These are phyloP conservation scores for Zonitis immaculata DNA, from an alignment of 2,888 invertebrate species.

Conservation along the genomic window DNA sequence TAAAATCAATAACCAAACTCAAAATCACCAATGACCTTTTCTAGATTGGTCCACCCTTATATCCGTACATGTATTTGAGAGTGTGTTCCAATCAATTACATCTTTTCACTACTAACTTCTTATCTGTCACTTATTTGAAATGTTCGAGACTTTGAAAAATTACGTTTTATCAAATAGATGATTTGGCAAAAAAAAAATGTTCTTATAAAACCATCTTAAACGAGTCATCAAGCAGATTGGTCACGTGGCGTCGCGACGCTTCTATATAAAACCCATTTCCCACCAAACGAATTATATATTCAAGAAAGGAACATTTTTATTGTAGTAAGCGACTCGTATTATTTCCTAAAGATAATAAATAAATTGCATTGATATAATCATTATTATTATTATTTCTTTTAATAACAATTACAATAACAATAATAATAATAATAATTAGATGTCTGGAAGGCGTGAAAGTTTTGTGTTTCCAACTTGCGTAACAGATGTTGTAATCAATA, in stretches of 20 bases:
- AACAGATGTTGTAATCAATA: conserved; percentile 18
- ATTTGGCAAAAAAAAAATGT: neutral
- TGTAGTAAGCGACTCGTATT: neutral
- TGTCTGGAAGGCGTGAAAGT: conserved; percentile 2
- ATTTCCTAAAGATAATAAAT: neutral
- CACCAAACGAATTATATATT: conserved; percentile 23
- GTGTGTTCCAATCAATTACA: conserved; percentile 1
- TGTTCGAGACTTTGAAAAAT: neutral
- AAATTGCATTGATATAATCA: neutral
- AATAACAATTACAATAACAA: neutral
- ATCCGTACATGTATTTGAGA: neutral
- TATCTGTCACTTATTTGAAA: neutral
- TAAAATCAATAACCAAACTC: neutral
- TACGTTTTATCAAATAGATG: neutral
- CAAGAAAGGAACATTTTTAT: conserved; percentile 15
- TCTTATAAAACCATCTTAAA: neutral
- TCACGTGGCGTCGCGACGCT: conserved; percentile 26
- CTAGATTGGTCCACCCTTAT: neutral
- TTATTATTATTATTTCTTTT: neutral
- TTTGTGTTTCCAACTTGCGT: conserved; percentile 6
- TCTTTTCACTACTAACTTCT: neutral
- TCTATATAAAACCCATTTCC: conserved; percentile 25
- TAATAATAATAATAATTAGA: neutral
- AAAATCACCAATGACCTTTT: neutral
- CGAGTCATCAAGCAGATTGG: conserved; percentile 14